These are phyloP conservation scores for Vidua chalybeata DNA, from an alignment of 2,113 vertebrate genomes.

Conservation along the genomic window DNA sequence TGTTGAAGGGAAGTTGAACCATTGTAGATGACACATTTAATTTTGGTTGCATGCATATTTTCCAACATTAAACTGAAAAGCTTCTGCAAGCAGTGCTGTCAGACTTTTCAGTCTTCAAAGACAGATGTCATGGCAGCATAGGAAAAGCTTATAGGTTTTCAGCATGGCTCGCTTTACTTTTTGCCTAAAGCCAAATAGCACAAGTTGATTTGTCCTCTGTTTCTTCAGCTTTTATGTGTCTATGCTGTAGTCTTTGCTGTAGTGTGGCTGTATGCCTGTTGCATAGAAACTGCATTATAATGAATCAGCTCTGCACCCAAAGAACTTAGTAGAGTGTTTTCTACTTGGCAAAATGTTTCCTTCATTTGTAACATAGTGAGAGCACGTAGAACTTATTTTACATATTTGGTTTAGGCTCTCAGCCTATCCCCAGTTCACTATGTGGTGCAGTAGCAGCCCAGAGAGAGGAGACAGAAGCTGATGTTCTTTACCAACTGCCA, in stretches of 20 bases:
- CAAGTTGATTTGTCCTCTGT: slow-evolving; percentile 29
- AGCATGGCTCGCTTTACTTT: slow-evolving; percentile 27
- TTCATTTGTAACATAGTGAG: background rate
- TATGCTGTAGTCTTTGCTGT: slow-evolving; percentile 56
- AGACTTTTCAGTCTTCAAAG: slow-evolving; percentile 19
- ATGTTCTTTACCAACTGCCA: background rate
- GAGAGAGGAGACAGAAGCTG: background rate
- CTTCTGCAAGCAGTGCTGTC: background rate
- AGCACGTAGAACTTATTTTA: background rate
- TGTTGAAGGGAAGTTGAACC: slow-evolving; percentile 33
- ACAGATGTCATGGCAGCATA: background rate
- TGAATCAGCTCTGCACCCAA: slow-evolving; percentile 14
- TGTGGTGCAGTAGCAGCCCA: background rate
- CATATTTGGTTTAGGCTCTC: background rate
- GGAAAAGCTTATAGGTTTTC: background rate
- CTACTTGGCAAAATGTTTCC: slow-evolving; percentile 18
- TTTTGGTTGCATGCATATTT: slow-evolving; percentile 40
- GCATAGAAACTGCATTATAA: slow-evolving; percentile 52
- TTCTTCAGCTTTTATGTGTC: slow-evolving; percentile 36
- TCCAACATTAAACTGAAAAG: slow-evolving; percentile 20
- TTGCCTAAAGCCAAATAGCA: slow-evolving; percentile 34
- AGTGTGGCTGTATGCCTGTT: slow-evolving; percentile 50
- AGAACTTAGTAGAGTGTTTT: background rate
- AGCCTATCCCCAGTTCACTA: background rate
- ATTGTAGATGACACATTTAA: slow-evolving; percentile 2